Base-by-base conservation (phyloP, 2,888 invertebrate species). In the Epirrhoe tristata region DNA sequence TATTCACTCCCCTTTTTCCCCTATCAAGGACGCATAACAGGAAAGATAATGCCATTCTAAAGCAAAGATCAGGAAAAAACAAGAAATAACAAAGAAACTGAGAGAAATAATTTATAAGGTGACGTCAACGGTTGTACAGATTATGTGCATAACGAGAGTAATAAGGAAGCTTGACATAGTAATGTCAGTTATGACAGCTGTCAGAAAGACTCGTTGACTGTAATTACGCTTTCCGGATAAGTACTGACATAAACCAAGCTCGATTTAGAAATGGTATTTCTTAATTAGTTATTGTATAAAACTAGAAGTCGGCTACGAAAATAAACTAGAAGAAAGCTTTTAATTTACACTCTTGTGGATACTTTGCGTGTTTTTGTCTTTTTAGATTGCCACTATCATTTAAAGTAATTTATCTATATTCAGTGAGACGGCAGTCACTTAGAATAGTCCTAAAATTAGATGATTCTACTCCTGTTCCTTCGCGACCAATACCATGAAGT, bases 71-170 rank as follows among this genome's bases (percentile, higher is more conserved):
- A 58, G 63, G 63, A 63, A 63, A 63, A 63, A 63, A 63, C 63
- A 63, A 63, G 53, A 48, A 46, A 57, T 54, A 57, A 54, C 54
- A 64, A 58, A 54, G 58, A 51, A 50, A 58, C 46, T 17, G 32
- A 14, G 3, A 43, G 63, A 6, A 58, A 48, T 63, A 24, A 58
- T 58, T 63, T 57, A 52, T 48, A 53, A 48, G 14, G 1, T 64
- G 64, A 64, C 64, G 64, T 64, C 64, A 64, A 7, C 5, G 39
- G 39, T 14, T 63, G 14, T 58, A 52, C 57, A 52, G 52, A 63
- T 63, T 63, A 63, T 63, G 63, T 63, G 63, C 63, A 63, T 63
- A 63, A 34, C 36, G 16, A 58, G 58, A 58, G 51, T 58, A 24
- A 51, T 57, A 48, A 31, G 52, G 31, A 52, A 31, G 52, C 31